Evolutionary conservation across 2,888 invertebrate species (phyloP).

Genomic region (Hermaeophaga mercurialis): DNA sequence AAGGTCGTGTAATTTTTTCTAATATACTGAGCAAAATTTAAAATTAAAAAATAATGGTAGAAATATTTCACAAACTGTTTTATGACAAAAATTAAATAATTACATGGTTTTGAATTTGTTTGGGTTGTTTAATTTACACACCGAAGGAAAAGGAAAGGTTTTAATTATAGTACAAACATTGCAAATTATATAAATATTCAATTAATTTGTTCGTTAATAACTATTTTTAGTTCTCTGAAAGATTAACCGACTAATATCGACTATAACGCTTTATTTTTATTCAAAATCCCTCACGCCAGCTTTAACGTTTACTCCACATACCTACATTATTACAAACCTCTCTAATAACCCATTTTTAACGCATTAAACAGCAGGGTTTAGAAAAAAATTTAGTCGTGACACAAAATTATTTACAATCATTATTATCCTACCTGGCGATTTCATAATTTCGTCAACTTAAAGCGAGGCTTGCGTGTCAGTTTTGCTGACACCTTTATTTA

Average conservation of each 20-base stretch:
- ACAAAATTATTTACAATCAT: slow-evolving; percentile 23
- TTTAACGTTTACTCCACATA: slow-evolving; percentile 9
- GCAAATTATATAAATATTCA: background rate
- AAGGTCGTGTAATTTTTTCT: no score
- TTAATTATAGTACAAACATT: no score
- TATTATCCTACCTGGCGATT: slow-evolving; percentile 20
- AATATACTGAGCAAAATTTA: no score
- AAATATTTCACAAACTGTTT: no score
- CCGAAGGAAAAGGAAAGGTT: no score
- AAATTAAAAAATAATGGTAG: no score
- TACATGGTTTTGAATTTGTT: no score
- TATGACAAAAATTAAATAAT: no score
- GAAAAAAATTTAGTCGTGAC: slow-evolving; percentile 21
- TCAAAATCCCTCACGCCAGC: slow-evolving; percentile 4
- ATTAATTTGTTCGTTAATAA: background rate
- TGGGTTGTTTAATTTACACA: no score
- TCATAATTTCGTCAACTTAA: slow-evolving; percentile 25
- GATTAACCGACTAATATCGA: no score
- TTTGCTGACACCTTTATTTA: slow-evolving; percentile 36
- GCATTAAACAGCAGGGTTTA: slow-evolving; percentile 18
- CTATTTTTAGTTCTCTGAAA: background rate
- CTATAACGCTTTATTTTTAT: no score
- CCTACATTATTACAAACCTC: slow-evolving; percentile 12
- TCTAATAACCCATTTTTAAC: slow-evolving; percentile 24
- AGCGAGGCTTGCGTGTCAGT: slow-evolving; percentile 27